Conservation (phyloP, 2,113 vertebrate genomes). For the Coracopsis vasa region DNA sequence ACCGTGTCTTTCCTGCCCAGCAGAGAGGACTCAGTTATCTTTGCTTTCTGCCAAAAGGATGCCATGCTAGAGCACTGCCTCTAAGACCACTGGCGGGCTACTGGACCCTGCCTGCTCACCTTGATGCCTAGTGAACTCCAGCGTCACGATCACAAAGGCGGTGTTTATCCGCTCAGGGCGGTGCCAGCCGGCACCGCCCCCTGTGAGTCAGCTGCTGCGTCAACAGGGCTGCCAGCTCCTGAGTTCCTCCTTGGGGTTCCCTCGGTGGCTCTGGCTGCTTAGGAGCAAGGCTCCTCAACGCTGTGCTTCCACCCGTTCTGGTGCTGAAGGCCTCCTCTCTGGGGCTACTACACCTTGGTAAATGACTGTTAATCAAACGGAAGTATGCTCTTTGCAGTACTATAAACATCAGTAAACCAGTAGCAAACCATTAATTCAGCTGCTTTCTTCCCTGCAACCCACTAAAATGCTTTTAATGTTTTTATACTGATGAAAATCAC, state of each 20-base stretch:
- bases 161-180: not conserved
- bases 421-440: not conserved
- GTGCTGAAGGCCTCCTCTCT: not conserved
- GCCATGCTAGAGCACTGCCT: not conserved
- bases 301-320: not conserved
- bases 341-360: not conserved
- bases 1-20: not conserved
- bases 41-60: not conserved
- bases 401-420: not conserved
- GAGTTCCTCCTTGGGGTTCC: not conserved
- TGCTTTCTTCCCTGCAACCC: not conserved
- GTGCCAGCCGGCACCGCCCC: not conserved
- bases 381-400: not conserved
- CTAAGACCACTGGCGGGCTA: not conserved
- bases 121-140: rapidly evolving
- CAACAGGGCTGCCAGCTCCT: not conserved
- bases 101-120: not conserved
- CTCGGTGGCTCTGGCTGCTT: not conserved
- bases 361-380: not conserved
- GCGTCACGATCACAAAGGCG: not conserved
- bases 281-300: not conserved
- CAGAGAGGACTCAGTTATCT: not conserved
- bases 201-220: not conserved
- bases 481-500: constrained; percentile 5
- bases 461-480: not conserved